These are phyloP conservation scores for Drosophila parvula DNA, from an alignment of 1,140 invertebrate genomes.

Conservation along the genomic window DNA sequence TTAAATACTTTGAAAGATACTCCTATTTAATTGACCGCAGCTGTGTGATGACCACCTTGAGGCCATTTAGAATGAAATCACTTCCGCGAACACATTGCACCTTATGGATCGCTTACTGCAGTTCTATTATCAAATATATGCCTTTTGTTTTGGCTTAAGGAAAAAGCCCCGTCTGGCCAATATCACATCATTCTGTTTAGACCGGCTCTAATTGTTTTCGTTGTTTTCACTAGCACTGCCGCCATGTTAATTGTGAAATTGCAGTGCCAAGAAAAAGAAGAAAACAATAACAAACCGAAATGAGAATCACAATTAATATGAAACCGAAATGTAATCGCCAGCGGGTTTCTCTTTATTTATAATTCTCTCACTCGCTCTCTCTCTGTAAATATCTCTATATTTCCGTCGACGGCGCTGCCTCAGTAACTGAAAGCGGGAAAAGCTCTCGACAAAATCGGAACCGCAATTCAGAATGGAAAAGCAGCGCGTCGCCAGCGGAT, in stretches of 20 bases:
- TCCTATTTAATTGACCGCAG: background rate
- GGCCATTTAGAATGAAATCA: constrained; percentile 24
- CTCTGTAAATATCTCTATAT: constrained; percentile 11
- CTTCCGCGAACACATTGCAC: constrained; percentile 44
- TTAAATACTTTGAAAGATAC: background rate
- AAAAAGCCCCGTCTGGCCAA: background rate
- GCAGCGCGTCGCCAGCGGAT: constrained; percentile 71
- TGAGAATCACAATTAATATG: constrained; percentile 40
- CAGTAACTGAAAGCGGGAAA: constrained; percentile 66
- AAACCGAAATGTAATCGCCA: constrained; percentile 43
- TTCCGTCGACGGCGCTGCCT: constrained; percentile 10
- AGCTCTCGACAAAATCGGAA: constrained; percentile 62
- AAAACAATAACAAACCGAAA: constrained; percentile 26
- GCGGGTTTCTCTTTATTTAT: constrained; percentile 14
- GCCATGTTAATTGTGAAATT: constrained; percentile 20
- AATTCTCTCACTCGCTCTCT: constrained; percentile 20
- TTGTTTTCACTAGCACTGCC: background rate
- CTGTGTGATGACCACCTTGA: constrained; percentile 26
- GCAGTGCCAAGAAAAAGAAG: constrained; percentile 26
- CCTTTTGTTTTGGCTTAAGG: constrained; percentile 4
- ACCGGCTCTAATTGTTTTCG: background rate
- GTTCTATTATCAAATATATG: constrained; percentile 33
- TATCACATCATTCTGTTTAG: constrained; percentile 34
- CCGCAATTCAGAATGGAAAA: constrained; percentile 76
- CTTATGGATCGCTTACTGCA: constrained; percentile 12